Percentiles rank a stretch among this genome's conserved stretches.
These are phyloP conservation scores for Cardiocondyla obscurior DNA, from an alignment of 1,140 invertebrate species.

Conservation along the genomic window DNA sequence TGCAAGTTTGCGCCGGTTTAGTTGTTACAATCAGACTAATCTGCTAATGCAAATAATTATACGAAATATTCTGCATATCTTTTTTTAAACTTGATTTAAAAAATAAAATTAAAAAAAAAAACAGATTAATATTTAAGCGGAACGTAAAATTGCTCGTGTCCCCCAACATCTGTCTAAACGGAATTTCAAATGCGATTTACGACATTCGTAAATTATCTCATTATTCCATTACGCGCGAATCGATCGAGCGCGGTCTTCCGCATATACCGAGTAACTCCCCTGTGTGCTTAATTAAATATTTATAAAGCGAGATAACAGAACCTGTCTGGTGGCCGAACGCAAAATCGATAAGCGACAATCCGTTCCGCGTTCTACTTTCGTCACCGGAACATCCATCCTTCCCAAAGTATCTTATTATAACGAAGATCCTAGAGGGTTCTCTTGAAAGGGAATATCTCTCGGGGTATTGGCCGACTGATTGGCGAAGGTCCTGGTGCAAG, in stretches of 20 bases:
- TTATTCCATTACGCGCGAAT: constrained; percentile 34
- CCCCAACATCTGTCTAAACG: background rate
- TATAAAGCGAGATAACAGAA: constrained; percentile 34
- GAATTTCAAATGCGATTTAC: constrained; percentile 28
- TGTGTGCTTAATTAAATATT: constrained; percentile 54
- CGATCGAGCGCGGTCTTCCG: constrained; percentile 25
- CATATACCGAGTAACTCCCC: constrained; percentile 28
- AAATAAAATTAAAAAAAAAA: too few species aligned
- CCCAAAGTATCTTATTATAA: constrained; percentile 11
- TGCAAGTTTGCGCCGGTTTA: background rate
- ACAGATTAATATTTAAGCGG: too few species aligned
- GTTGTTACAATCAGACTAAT: background rate
- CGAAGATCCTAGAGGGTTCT: background rate
- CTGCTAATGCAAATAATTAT: constrained; percentile 12
- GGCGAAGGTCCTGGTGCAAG: constrained; percentile 64
- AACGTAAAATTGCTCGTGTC: constrained; percentile 4
- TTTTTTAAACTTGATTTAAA: too few species aligned
- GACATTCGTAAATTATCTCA: constrained; percentile 19
- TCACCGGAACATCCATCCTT: background rate
- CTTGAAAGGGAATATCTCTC: constrained; percentile 24
- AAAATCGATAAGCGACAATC: constrained; percentile 54
- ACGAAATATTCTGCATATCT: too few species aligned
- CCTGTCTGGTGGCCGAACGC: constrained; percentile 25
- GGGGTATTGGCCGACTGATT: constrained; percentile 70
- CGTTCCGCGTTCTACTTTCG: constrained; percentile 53